Percentiles rank a stretch among this genome's conserved stretches.
Conservation (phyloP, 2,888 invertebrate genomes). For the Leucoma salicis region DNA sequence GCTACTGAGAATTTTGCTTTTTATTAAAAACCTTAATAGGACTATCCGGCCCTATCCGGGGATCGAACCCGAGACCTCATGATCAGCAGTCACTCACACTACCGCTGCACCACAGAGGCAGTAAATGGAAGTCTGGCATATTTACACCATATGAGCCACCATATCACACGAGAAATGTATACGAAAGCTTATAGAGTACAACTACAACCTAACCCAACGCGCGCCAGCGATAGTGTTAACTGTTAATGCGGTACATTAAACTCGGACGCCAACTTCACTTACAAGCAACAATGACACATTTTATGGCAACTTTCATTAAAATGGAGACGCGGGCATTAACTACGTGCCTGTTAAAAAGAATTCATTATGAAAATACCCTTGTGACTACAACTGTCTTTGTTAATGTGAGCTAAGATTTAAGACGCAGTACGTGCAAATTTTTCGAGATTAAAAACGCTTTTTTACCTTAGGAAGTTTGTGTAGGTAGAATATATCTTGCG, state of each 20-base stretch:
- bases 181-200: conserved; percentile 38
- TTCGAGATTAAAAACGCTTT: conserved; percentile 42
- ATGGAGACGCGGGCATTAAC: conserved; percentile 59
- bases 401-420: conserved; percentile 71
- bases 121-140: no score
- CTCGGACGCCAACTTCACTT: conserved; percentile 25
- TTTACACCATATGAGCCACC: no score
- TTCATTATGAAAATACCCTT: conserved; percentile 75
- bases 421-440: conserved; percentile 65
- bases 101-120: no score
- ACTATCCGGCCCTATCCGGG: no score
- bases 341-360: conserved; percentile 67
- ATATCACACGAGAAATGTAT: no score
- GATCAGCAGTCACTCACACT: no score
- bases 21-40: no score
- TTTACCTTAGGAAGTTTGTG: conserved; percentile 32
- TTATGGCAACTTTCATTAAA: conserved; percentile 69
- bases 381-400: conserved; percentile 64
- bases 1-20: no score
- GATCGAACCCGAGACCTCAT: no score
- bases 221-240: conserved; percentile 46
- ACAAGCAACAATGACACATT: conserved; percentile 55
- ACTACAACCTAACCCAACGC: conserved; percentile 42
- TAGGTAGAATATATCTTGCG: background rate
- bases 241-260: conserved; percentile 38